Percentiles rank a stretch among this genome's conserved stretches.
These are phyloP conservation scores for Hydriomena furcata DNA, from an alignment of 2,888 invertebrate genomes.

Conservation along the genomic window DNA sequence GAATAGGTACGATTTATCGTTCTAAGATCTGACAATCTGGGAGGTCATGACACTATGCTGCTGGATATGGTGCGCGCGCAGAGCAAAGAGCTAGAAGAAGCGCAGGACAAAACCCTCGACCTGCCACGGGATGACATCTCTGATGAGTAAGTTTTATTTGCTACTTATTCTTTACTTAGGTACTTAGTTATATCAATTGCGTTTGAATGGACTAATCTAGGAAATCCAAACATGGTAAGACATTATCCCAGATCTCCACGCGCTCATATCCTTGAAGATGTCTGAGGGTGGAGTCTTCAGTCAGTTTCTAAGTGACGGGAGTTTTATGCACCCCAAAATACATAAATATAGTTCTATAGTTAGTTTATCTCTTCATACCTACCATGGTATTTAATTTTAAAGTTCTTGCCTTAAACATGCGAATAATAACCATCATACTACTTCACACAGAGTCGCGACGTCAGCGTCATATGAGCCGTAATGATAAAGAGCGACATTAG, in stretches of 20 bases:
- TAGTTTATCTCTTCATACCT: too few species aligned
- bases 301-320: too few species aligned
- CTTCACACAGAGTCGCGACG: conserved; percentile 2
- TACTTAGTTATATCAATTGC: too few species aligned
- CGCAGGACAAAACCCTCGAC: conserved; percentile 53
- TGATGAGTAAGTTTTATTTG: conserved; percentile 51
- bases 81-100: conserved; percentile 57
- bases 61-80: conserved; percentile 69
- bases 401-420: too few species aligned
- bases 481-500: conserved; percentile 45
- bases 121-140: conserved; percentile 53
- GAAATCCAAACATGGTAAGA: too few species aligned
- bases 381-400: too few species aligned
- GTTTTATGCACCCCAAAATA: too few species aligned
- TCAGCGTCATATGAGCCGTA: conserved; percentile 21
- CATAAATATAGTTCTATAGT: too few species aligned
- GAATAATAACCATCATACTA: conserved; percentile 1
- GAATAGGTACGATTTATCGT: background rate
- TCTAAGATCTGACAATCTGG: conserved; percentile 43
- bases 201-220: too few species aligned
- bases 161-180: background rate
- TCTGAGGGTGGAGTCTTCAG: too few species aligned
- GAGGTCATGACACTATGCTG: conserved; percentile 59
- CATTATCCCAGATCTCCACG: too few species aligned
- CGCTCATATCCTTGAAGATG: too few species aligned